Conservation (phyloP, 1,140 invertebrate species). For the Cyphomyrmex costatus region DNA sequence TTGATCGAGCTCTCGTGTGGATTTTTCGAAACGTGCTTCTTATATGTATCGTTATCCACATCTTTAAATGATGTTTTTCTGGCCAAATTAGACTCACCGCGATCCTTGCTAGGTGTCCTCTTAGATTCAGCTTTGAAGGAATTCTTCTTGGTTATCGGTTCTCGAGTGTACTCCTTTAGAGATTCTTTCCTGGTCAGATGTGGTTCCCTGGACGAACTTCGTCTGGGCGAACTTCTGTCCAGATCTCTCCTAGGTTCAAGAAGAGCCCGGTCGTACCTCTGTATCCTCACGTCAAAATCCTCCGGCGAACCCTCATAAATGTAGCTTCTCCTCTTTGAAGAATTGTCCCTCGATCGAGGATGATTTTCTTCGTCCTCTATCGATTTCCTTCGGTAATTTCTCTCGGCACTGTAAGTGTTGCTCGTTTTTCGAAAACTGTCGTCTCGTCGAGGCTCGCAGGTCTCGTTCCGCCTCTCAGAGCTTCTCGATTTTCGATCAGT, state of each 20-base stretch:
- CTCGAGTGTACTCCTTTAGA: constrained; percentile 68
- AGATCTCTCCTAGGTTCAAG: constrained; percentile 65
- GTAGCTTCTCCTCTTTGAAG: constrained; percentile 70
- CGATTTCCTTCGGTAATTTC: constrained; percentile 9
- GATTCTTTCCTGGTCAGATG: constrained; percentile 68
- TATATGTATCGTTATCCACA: constrained; percentile 38
- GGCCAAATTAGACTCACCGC: constrained; percentile 39
- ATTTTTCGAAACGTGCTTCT: constrained; percentile 38
- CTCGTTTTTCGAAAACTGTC: constrained; percentile 65
- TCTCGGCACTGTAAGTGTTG: constrained; percentile 61
- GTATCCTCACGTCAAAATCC: constrained; percentile 75
- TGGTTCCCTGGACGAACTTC: constrained; percentile 36
- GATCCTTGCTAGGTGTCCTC: constrained; percentile 38
- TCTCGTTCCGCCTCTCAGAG: constrained; percentile 56
- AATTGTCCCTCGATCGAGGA: constrained; percentile 61
- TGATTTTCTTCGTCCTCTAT: constrained; percentile 59
- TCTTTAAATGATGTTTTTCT: constrained; percentile 69
- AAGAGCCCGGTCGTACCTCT: constrained; percentile 74
- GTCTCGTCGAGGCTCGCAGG: constrained; percentile 63
- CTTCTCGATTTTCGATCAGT: constrained; percentile 56
- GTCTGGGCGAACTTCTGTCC: constrained; percentile 34
- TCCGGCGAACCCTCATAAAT: constrained; percentile 71
- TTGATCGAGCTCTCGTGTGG: constrained; percentile 11
- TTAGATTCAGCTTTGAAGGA: constrained; percentile 69
- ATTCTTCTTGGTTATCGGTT: constrained; percentile 69